Conservation (phyloP, 23 tunicate genomes). For the Styela clava region DNA sequence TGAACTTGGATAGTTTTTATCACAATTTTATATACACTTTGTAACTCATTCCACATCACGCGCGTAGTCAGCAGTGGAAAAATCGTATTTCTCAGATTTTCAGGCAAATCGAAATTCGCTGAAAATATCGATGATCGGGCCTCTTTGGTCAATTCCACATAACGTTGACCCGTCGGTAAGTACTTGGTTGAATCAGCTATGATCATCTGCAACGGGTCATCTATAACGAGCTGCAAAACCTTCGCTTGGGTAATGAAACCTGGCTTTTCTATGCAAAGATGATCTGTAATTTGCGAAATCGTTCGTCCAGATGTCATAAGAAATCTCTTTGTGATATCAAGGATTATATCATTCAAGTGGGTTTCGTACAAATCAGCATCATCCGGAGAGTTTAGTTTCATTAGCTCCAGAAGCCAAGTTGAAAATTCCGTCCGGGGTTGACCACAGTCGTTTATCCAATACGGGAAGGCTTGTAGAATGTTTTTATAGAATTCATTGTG, state of each 20-base stretch:
- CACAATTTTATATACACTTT: not conserved
- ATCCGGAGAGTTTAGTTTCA: not conserved
- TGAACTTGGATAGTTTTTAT: not conserved
- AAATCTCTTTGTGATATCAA: not conserved
- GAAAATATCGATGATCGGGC: not conserved
- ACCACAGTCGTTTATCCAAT: not conserved
- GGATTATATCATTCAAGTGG: not conserved
- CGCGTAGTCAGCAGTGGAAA: not conserved
- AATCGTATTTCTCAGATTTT: not conserved
- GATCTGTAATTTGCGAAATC: not conserved
- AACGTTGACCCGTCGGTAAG: not conserved
- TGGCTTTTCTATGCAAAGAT: constrained; percentile 5
- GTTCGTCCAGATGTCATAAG: not conserved
- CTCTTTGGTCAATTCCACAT: not conserved
- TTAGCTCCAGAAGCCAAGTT: not conserved
- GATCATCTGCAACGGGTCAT: not conserved
- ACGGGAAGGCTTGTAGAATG: not conserved
- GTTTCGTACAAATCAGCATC: not conserved
- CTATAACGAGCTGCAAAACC: not conserved
- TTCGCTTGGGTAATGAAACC: not conserved
- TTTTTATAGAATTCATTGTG: not conserved
- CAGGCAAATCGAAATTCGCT: not conserved
- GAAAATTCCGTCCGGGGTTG: not conserved
- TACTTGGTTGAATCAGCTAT: not conserved
- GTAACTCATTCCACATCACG: not conserved